Base-by-base conservation (phyloP, 2,888 invertebrate species). In the Patella caerulea region DNA sequence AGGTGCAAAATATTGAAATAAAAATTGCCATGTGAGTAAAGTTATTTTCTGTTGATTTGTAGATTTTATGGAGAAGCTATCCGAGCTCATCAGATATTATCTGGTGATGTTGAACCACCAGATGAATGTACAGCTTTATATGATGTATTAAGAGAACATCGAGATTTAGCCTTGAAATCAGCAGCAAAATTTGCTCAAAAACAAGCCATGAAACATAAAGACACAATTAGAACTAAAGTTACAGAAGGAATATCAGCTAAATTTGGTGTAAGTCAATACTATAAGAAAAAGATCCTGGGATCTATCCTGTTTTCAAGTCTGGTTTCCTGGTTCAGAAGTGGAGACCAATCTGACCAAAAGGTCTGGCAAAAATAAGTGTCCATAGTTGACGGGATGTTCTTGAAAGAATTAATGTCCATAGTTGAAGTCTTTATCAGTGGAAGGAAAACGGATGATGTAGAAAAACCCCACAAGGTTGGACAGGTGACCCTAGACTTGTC, bases 51-150 rank as follows among this genome's bases (percentile, higher is more conserved):
- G 34, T 76, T 65, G n/a, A 15, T 76, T 76, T 70, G n/a, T 72
- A 90, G 90, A 78, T 90, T 90, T 80, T 90, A 90, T 84, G 86
- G 86, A 0, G 78, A 80, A 53, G 86, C 87, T 12, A 87, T 90
- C 15, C 80, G 90, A 70, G 89, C 90, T 1, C 78, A 76, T 78
- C 84, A 88, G 81, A 90, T 90, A 19, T 81, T 90, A 19, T 79
- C 80, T 55, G 90, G 90, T 3, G 84, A 87, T 24, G 86, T 90
- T 9, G 81, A 82, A 3, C 83, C 82, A 1, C 90, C 90, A 0
- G 80, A 70, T n/a, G 88, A 82, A 52, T 90, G 90, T 78, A 80
- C 74, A 1, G 86, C 83, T 55, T 81, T 90, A 52, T 90, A 90
- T 78, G 84, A 87, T 17, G 88, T 89, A 12, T 78, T 90, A 54